phyloP scores from a whole-genome alignment of 2,113 vertebrate genomes.

The Pseudolaguvia tuberculata region DNA sequence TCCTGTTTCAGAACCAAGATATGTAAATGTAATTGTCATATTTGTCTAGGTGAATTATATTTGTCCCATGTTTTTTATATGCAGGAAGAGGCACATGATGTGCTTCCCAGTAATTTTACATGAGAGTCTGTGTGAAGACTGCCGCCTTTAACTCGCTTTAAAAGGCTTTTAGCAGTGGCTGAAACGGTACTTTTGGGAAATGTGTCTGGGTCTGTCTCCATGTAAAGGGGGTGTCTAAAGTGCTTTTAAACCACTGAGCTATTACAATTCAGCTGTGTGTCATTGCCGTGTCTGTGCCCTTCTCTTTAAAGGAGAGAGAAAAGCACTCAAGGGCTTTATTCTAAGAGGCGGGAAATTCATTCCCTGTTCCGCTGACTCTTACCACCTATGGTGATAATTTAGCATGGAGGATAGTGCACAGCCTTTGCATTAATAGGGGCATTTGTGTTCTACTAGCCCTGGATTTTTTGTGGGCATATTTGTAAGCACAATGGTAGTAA shows the following conservation, averaged over 20 bases:
- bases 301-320: constrained; percentile 40
- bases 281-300: constrained; percentile 33
- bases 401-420: constrained; percentile 56
- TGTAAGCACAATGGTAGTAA: background rate
- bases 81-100: background rate
- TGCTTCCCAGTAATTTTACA: constrained; percentile 1
- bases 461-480: constrained; percentile 12
- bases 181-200: constrained; percentile 35
- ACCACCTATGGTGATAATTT: constrained; percentile 59
- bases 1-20: background rate
- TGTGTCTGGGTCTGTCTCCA: constrained; percentile 34
- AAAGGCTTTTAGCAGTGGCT: constrained; percentile 35
- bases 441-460: constrained; percentile 11
- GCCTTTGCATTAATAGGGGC: constrained; percentile 47
- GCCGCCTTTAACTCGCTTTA: constrained; percentile 31
- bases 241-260: constrained; percentile 39
- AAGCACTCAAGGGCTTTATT: constrained; percentile 44
- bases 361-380: constrained; percentile 52
- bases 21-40: background rate
- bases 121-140: constrained; percentile 1
- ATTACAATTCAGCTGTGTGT: constrained; percentile 41
- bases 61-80: background rate
- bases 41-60: constrained; percentile 13
- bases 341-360: constrained; percentile 48
- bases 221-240: constrained; percentile 34